Evolutionary conservation across 2,888 invertebrate genomes (phyloP), one percentile per base, ranked within the genome.

Genomic region (Eupithecia centaureata): DNA sequence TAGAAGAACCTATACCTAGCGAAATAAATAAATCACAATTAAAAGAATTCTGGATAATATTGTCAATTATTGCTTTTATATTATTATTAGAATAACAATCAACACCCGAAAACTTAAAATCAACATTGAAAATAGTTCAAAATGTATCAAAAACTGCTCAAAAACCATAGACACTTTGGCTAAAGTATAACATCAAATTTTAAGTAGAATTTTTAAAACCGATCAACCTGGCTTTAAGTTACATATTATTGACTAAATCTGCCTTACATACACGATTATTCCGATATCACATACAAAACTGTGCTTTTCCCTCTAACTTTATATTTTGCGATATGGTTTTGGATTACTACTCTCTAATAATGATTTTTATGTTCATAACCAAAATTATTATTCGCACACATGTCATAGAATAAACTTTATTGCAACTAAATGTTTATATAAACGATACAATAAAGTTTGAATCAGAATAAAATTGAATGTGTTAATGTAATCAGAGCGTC

Each of bases 31-130:
- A 70, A 73, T 66, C 77, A 73, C 73, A 79, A 82, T n/a, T 35
- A 60, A 30, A 35, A 13, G 2, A 56, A 51, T 42, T 42, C 72
- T 74, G 65, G 70, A 88, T 86, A 84, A 91, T 90, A 91, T 91
- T 91, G 90, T 90, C 91, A 75, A 74, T 83, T 74, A 75, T 90
- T 89, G 89, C 89, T 90, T 88, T 70, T 59, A 61, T 68, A 62
- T 28, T 61, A 65, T 67, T 22, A 61, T 66, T 54, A 61, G 62
- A 64, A 61, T 65, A 69, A 52, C 15, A 22, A 57, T 18, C 12
- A 22, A 18, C 28, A 57, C 12, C 22, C 22, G 32, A 33, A 57
- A 57, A 57, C 51, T 56, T 30, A 57, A 22, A 5, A 68, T 66
- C 57, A 70, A 72, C 72, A 35, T 71, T 59, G 33, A 71, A 73